phyloP scores from a whole-genome alignment of 2,888 invertebrate species.

The Hecatera dysodea region DNA sequence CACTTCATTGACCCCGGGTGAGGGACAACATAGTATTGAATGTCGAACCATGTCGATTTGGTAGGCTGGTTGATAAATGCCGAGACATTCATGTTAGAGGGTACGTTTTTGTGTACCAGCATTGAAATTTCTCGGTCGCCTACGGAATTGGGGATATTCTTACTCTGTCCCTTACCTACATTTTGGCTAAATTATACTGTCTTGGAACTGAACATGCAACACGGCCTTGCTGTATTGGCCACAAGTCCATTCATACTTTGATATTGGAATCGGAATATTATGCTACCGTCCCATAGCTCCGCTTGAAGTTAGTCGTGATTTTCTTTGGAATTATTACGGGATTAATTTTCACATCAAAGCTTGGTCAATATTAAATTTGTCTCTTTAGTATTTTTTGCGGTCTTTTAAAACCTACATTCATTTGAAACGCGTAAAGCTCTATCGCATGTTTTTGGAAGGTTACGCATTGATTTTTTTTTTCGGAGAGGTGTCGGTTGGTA shows the following conservation, averaged over 20 bases:
- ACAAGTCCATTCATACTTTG: constrained; percentile 23
- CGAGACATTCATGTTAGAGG: constrained; percentile 16
- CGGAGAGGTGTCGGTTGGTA: constrained; percentile 1
- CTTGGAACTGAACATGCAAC: not conserved
- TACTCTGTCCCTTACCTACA: not conserved
- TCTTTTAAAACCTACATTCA: constrained; percentile 12
- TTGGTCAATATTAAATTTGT: not conserved
- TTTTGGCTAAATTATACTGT: constrained; percentile 3
- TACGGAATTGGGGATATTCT: not conserved
- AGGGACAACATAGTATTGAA: constrained; percentile 60
- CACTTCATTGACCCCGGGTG: constrained; percentile 71
- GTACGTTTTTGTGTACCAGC: not conserved
- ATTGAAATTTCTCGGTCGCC: constrained; percentile 21
- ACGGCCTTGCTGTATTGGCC: constrained; percentile 9
- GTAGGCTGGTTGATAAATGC: constrained; percentile 48
- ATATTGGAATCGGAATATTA: constrained; percentile 12
- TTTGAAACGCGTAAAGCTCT: not conserved
- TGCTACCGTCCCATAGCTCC: not conserved
- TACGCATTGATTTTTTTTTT: constrained; percentile 16
- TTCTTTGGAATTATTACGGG: not conserved
- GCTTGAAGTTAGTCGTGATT: constrained; percentile 11
- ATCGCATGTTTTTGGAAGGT: not conserved
- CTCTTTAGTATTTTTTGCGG: not conserved
- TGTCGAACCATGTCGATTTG: constrained; percentile 59
- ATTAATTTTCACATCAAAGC: not conserved